phyloP scores from a whole-genome alignment of 1,140 invertebrate genomes.

The Palaemon carinicauda region DNA sequence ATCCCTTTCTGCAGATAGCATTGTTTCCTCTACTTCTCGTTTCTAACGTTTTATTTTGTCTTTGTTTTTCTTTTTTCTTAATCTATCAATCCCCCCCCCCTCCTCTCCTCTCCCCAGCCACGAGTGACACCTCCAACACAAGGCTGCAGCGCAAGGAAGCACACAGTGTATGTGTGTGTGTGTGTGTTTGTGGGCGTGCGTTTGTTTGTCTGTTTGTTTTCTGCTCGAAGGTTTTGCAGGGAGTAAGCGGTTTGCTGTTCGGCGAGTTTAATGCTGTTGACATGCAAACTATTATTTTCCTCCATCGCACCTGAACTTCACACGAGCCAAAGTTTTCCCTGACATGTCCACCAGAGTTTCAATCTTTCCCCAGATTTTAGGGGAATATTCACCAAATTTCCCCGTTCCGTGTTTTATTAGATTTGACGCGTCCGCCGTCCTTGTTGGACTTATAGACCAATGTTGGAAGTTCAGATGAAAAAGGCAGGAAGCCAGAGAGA shows the following conservation, averaged over 20 bases:
- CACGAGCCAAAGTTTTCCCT: conserved; percentile 47
- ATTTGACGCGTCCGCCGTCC: conserved; percentile 22
- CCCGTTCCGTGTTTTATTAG: conserved; percentile 45
- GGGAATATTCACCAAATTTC: conserved; percentile 30
- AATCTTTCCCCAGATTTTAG: conserved; percentile 31
- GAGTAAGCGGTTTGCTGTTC: conserved; percentile 30
- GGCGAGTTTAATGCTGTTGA: conserved; percentile 42
- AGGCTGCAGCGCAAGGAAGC: no score
- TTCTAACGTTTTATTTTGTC: no score
- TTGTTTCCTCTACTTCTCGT: no score
- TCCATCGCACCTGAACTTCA: conserved; percentile 26
- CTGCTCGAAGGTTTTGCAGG: no score
- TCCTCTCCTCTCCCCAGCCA: background rate
- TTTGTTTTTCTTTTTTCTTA: background rate
- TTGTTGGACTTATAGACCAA: background rate
- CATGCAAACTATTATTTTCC: conserved; percentile 50
- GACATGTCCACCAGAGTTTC: conserved; percentile 46
- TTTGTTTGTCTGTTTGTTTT: no score
- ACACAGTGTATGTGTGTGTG: no score
- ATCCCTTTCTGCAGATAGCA: background rate
- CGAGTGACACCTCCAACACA: background rate
- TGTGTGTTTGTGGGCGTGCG: no score
- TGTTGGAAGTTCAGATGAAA: no score
- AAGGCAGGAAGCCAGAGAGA: no score
- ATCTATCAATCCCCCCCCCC: background rate